These are phyloP conservation scores for Crepidodera aurea DNA, from an alignment of 2,888 invertebrate genomes.

Conservation along the genomic window DNA sequence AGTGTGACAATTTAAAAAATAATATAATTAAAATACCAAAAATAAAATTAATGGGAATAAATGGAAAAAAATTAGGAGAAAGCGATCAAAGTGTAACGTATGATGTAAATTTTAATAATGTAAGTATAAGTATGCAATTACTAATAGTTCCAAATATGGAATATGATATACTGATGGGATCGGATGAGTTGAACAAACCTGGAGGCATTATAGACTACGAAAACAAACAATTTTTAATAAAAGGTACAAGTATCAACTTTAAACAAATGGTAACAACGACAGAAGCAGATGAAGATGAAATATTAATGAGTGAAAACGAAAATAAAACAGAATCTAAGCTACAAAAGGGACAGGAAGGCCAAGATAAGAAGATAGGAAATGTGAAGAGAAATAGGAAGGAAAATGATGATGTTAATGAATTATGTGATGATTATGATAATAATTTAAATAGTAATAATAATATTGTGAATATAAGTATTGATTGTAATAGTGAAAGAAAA, in stretches of 20 bases:
- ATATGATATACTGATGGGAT: not conserved
- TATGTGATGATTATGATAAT: no score
- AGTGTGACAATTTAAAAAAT: not conserved
- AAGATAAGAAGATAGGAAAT: not conserved
- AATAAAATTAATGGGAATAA: not conserved
- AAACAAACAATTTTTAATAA: no score
- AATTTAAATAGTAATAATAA: no score
- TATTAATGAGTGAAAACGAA: not conserved
- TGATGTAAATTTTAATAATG: not conserved
- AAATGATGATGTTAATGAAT: not conserved
- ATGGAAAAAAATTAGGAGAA: not conserved
- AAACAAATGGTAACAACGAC: not conserved
- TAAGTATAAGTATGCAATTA: not conserved
- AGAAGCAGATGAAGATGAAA: not conserved
- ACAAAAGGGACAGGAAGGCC: not conserved
- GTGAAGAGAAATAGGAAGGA: not conserved
- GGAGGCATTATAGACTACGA: not conserved
- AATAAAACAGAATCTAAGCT: no score
- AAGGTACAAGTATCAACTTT: no score
- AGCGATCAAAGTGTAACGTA: not conserved
- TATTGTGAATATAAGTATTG: no score
- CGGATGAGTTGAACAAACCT: not conserved
- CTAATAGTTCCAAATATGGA: not conserved
- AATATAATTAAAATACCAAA: not conserved
- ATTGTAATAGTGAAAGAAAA: not conserved